Percentiles rank a stretch among this genome's conserved stretches.
phyloP scores from a whole-genome alignment of 2,888 invertebrate genomes.

The Euproctis similis region DNA sequence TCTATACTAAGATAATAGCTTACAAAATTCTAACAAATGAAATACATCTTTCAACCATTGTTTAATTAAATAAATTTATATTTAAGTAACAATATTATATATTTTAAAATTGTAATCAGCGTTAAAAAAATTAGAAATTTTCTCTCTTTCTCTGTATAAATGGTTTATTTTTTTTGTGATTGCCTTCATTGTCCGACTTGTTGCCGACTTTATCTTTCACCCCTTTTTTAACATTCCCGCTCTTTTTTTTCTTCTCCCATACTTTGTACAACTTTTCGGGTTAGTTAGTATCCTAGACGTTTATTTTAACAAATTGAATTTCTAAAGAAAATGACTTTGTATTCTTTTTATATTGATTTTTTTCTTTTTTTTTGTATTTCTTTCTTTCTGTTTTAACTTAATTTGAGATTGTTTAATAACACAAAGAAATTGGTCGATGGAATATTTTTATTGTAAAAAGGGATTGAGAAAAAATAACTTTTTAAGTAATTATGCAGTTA shows the following conservation, averaged over 20 bases:
- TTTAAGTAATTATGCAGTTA: too few species aligned
- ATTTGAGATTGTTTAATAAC: constrained; percentile 9
- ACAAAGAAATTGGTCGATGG: constrained; percentile 1
- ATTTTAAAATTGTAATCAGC: constrained; percentile 11
- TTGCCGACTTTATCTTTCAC: constrained; percentile 30
- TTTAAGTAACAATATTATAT: too few species aligned
- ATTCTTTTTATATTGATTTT: constrained; percentile 16
- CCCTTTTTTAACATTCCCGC: constrained; percentile 32
- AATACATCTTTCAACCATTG: too few species aligned
- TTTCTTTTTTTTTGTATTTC: too few species aligned
- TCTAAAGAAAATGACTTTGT: constrained; percentile 24
- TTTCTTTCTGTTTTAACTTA: constrained; percentile 8
- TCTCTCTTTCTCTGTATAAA: constrained; percentile 10
- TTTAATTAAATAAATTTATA: too few species aligned
- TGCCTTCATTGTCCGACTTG: constrained; percentile 33
- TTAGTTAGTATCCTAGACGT: constrained; percentile 24
- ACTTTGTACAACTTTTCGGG: constrained; percentile 31
- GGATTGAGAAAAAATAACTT: too few species aligned
- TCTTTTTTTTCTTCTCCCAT: too few species aligned
- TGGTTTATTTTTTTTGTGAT: constrained; percentile 28
- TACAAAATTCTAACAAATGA: too few species aligned
- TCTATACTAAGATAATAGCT: too few species aligned
- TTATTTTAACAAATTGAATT: constrained; percentile 35
- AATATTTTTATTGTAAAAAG: constrained; percentile 3
- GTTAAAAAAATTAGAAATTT: constrained; percentile 18